Percentiles rank a stretch among this genome's conserved stretches.
Evolutionary conservation across 2,797 vertebrate genomes (phyloP).

Genomic region (Gila robusta): DNA sequence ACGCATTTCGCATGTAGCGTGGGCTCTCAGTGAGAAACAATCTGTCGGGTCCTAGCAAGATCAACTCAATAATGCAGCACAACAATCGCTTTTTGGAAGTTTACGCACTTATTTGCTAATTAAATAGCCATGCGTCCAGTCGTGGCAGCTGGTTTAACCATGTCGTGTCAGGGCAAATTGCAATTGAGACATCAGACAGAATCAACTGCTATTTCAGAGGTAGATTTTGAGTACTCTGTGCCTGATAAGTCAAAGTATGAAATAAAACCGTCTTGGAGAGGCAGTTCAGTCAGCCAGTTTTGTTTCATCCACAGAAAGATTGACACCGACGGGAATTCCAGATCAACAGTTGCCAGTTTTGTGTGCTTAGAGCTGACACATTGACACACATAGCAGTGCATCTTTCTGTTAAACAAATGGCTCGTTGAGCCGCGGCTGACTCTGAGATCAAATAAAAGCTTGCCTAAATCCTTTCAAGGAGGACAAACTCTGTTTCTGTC

Average conservation of each 20-base stretch:
- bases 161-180: neutral
- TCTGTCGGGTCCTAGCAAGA: constrained; percentile 26
- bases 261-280: constrained; percentile 49
- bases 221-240: constrained; percentile 36
- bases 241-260: constrained; percentile 48
- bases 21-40: constrained; percentile 32
- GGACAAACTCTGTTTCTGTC: constrained; percentile 55
- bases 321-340: constrained; percentile 62
- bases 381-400: constrained; percentile 63
- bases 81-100: neutral
- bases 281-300: constrained; percentile 58
- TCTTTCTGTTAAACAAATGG: constrained; percentile 65
- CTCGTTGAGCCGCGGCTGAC: constrained; percentile 60
- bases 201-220: constrained; percentile 35
- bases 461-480: constrained; percentile 60
- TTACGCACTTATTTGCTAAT: constrained; percentile 5
- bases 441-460: constrained; percentile 64
- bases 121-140: neutral
- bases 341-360: constrained; percentile 64
- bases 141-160: constrained; percentile 9
- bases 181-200: constrained; percentile 25
- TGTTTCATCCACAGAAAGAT: constrained; percentile 56
- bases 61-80: neutral
- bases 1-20: constrained; percentile 9
- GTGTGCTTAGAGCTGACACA: constrained; percentile 65